phyloP scores from a whole-genome alignment of 2,797 vertebrate genomes.

The Nothura maculosa region DNA sequence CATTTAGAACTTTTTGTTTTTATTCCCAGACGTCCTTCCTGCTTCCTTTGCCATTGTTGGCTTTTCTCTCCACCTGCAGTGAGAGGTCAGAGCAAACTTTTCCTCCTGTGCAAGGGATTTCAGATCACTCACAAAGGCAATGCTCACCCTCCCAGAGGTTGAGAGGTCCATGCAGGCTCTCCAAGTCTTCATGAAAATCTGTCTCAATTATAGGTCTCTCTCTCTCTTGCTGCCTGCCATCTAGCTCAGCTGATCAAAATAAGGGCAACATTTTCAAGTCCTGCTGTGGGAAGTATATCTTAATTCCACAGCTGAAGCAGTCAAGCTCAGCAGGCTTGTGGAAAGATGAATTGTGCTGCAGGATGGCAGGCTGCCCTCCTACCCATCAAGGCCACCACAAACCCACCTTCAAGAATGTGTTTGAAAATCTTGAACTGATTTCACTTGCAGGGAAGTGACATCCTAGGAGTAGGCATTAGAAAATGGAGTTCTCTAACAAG shows the following conservation, averaged over 20 bases:
- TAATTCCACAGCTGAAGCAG: background rate
- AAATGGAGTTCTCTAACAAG: background rate
- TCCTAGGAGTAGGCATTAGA: background rate
- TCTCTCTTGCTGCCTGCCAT: background rate
- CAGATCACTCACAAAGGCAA: background rate
- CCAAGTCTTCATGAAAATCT: background rate
- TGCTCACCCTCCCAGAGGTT: background rate
- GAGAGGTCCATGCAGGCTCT: background rate
- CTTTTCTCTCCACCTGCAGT: background rate
- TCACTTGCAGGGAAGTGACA: background rate
- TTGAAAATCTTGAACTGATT: background rate
- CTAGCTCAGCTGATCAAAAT: background rate
- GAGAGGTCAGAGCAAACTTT: background rate
- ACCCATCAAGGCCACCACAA: background rate
- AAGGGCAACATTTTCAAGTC: background rate
- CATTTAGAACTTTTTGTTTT: background rate
- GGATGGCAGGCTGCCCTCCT: background rate
- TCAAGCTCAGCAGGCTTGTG: background rate
- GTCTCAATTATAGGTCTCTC: background rate
- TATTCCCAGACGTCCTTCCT: background rate
- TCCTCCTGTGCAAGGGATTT: background rate
- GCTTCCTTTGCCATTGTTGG: background rate
- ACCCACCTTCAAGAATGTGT: background rate
- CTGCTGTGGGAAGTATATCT: background rate
- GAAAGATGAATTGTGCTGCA: background rate